Base-by-base conservation (phyloP, 2,797 vertebrate species). In the Tragopan temminckii region DNA sequence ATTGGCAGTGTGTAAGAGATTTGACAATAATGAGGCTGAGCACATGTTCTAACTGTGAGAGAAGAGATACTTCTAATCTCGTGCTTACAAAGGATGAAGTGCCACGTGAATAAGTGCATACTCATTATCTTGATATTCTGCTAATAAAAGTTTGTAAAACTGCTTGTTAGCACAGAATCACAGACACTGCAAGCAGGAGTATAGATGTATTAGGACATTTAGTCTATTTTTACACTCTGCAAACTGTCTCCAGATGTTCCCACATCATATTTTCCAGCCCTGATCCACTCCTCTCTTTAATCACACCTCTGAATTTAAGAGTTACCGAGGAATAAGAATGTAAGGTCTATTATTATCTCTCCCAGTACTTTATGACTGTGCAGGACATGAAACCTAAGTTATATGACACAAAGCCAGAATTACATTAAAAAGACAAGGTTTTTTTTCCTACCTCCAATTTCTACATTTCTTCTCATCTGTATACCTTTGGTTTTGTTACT, bases 241-340 rank as follows among this genome's bases (percentile, higher is more conserved):
- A 58, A 50, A 24, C 84, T 88, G 33, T 88, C 74, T 91, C 86
- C 90, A 96, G 88, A 89, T 92, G 90, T 90, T 90, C 29, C 27
- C 19, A 82, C 31, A 18, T 90, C 16, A 42, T 33, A n/a, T 68
- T 87, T 93, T 90, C 83, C 67, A 91, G 18, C 29, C 36, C 11
- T 77, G 43, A 40, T 62, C 46, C 2, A 43, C 55, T 75, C 17
- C 15, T 69, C 25, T 86, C 43, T 68, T 75, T 71, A 87, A 62
- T 92, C 69, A 59, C 62, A 83, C 83, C 80, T 91, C 63, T 68
- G n/a, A 11, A 1, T 82, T 52, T 70, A 46, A 85, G 62, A 88
- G 52, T 90, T 89, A 64, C 38, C 33, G 61, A 50, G 61, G 45
- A 91, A 78, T 58, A 80, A 40, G 17, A 55, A 14, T 59, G 71